Percentiles rank a stretch among this genome's conserved stretches.
Conservation (phyloP, 1,140 invertebrate species). For the Neodiprion virginianus region DNA sequence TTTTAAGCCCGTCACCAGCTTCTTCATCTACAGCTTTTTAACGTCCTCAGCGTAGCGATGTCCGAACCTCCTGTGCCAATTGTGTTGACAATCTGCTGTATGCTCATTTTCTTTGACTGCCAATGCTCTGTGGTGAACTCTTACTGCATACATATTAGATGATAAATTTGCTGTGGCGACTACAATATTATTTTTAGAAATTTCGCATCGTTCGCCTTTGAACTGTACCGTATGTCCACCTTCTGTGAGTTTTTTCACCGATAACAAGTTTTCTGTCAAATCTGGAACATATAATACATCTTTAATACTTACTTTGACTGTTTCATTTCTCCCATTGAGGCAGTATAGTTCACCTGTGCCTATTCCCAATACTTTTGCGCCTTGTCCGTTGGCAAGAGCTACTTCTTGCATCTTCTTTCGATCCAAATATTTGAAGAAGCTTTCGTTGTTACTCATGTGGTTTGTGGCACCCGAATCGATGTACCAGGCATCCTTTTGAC, state of each 20-base stretch:
- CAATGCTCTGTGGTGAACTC: neutral
- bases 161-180: neutral
- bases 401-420: neutral
- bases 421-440: slow-evolving; percentile 15
- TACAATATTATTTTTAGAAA: slow-evolving; percentile 2
- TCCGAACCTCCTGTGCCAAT: slow-evolving; percentile 22
- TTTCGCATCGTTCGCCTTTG: slow-evolving; percentile 15
- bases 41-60: slow-evolving; percentile 21
- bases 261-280: slow-evolving; percentile 51
- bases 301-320: slow-evolving; percentile 20
- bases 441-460: slow-evolving; percentile 13
- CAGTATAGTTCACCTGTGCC: neutral
- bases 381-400: neutral
- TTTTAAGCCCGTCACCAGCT: slow-evolving; percentile 18
- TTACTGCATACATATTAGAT: neutral
- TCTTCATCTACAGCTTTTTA: slow-evolving; percentile 12
- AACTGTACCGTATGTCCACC: slow-evolving; percentile 30
- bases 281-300: slow-evolving; percentile 52
- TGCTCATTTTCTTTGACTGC: neutral
- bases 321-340: neutral
- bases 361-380: neutral
- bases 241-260: slow-evolving; percentile 38
- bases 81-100: slow-evolving; percentile 21
- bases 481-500: slow-evolving; percentile 12
- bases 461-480: slow-evolving; percentile 25